Percentiles rank a stretch among this genome's conserved stretches.
Evolutionary conservation across 2,797 vertebrate genomes (phyloP).

Genomic region (Helarctos malayanus): DNA sequence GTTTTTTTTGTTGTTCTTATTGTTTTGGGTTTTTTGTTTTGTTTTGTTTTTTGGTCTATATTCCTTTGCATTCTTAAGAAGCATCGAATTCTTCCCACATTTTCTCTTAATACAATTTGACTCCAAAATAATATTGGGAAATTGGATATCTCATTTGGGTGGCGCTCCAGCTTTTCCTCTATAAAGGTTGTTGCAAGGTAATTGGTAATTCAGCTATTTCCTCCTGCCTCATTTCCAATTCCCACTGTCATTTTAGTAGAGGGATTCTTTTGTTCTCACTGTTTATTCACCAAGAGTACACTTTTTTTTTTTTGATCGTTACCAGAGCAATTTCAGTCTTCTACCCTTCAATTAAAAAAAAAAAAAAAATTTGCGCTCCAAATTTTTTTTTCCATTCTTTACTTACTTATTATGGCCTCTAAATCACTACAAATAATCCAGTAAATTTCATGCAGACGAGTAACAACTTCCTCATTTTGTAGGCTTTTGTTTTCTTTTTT

Average conservation of each 20-base stretch:
- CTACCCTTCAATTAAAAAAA: background rate
- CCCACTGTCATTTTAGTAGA: constrained; percentile 31
- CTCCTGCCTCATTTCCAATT: constrained; percentile 51
- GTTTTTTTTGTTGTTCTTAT: background rate
- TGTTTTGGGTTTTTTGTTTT: no score
- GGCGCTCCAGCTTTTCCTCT: constrained; percentile 14
- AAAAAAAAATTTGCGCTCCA: background rate
- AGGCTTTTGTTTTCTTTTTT: constrained; percentile 66
- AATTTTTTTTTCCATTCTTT: constrained; percentile 47
- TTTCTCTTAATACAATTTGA: constrained; percentile 66
- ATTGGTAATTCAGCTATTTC: constrained; percentile 68
- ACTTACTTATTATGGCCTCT: background rate
- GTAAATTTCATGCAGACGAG: constrained; percentile 21
- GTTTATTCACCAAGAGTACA: constrained; percentile 42
- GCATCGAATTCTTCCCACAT: background rate
- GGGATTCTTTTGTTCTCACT: constrained; percentile 61
- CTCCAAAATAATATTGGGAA: constrained; percentile 63
- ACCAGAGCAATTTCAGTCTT: constrained; percentile 48
- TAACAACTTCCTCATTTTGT: constrained; percentile 55
- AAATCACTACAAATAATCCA: constrained; percentile 38
- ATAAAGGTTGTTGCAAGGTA: constrained; percentile 29
- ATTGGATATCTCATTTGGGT: constrained; percentile 35
- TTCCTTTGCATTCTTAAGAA: constrained; percentile 26
- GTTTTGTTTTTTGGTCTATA: background rate
- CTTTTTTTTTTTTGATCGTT: background rate